These are phyloP conservation scores for Oncorhynchus keta DNA, from an alignment of 2,113 vertebrate genomes.

Conservation along the genomic window DNA sequence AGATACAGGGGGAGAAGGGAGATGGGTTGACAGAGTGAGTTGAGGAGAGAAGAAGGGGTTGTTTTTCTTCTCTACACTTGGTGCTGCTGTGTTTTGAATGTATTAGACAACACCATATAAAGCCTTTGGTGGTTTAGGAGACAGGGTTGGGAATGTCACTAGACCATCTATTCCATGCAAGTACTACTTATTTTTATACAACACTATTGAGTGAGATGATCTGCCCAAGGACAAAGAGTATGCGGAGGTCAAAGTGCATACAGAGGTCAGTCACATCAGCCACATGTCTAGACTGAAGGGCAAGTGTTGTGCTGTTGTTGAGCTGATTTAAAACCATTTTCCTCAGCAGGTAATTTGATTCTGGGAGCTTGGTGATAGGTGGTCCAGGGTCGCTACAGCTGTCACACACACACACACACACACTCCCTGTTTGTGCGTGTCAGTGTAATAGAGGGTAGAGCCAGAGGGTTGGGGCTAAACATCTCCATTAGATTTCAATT, in stretches of 20 bases:
- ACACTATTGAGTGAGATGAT: background rate
- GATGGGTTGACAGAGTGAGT: constrained; percentile 7
- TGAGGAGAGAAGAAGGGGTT: too few relatives aligned
- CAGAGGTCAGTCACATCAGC: background rate
- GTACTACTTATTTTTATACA: background rate
- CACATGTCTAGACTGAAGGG: background rate
- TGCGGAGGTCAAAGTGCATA: background rate
- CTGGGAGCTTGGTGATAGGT: constrained; percentile 44
- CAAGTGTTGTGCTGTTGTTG: background rate
- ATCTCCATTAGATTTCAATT: constrained; percentile 62
- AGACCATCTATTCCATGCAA: background rate
- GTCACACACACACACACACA: background rate
- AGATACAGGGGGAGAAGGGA: background rate
- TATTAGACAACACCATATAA: background rate
- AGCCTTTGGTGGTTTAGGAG: background rate
- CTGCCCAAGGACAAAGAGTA: background rate
- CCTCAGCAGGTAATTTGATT: constrained; percentile 60
- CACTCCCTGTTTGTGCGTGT: constrained; percentile 40
- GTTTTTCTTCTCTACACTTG: background rate
- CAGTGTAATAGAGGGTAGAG: constrained; percentile 59
- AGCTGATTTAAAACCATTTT: constrained; percentile 26
- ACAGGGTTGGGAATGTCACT: background rate
- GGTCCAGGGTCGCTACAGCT: constrained; percentile 38
- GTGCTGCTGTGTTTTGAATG: background rate
- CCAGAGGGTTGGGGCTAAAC: constrained; percentile 51